These are phyloP conservation scores for Mongoloraphidia duomilia DNA, from an alignment of 2,888 invertebrate species.

Conservation along the genomic window DNA sequence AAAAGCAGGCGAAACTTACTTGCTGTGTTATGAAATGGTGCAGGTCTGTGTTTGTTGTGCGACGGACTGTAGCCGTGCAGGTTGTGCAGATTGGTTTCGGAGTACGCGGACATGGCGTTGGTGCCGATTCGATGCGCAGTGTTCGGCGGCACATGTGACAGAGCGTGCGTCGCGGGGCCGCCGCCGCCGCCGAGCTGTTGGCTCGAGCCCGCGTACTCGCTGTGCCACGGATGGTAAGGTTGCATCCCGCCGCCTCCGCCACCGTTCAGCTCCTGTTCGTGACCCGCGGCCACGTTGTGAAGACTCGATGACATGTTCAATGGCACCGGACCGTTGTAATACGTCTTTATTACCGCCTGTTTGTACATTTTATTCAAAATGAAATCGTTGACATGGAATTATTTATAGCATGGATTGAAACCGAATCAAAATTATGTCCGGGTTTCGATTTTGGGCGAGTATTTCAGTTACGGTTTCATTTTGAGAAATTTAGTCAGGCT, in stretches of 20 bases:
- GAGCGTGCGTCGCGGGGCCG: conserved; percentile 7
- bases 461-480: too few relatives aligned
- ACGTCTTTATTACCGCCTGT: conserved; percentile 33
- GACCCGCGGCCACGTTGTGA: conserved; percentile 24
- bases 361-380: conserved; percentile 8
- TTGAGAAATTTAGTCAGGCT: too few relatives aligned
- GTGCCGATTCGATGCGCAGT: conserved; percentile 19
- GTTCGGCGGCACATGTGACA: conserved; percentile 16
- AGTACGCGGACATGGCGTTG: conserved; percentile 26
- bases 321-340: conserved; percentile 32
- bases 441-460: too few relatives aligned
- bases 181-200: conserved; percentile 14
- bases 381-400: too few relatives aligned
- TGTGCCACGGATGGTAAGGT: conserved; percentile 21
- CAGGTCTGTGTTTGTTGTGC: conserved; percentile 11
- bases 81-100: conserved; percentile 30
- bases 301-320: conserved; percentile 27
- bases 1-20: too few relatives aligned
- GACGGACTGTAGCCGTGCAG: conserved; percentile 27
- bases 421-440: too few relatives aligned
- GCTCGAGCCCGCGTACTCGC: conserved; percentile 20
- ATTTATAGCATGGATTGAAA: too few relatives aligned
- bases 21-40: conserved; percentile 1
- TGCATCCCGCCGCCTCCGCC: conserved; percentile 11
- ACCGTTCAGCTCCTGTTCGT: conserved; percentile 21